Percentiles rank a stretch among this genome's conserved stretches.
These are phyloP conservation scores for Hydractinia symbiolongicarpus DNA, from an alignment of 30 jellyfish, hydroid and myxozoan genomes.

Conservation along the genomic window DNA sequence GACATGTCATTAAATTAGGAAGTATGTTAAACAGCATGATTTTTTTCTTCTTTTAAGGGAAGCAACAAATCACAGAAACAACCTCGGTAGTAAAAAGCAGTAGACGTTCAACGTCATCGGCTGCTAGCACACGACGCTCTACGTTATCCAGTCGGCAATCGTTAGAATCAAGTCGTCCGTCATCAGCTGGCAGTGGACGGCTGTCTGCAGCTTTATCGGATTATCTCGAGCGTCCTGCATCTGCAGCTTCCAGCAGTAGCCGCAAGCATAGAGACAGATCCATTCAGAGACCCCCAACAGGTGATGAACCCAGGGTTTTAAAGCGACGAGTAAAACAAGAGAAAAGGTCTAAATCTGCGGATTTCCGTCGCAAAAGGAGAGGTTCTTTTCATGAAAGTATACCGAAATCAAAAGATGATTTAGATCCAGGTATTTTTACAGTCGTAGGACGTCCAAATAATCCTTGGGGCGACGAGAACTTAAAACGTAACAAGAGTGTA, in stretches of 20 bases:
- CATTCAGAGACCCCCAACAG: background rate
- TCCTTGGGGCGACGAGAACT: constrained; percentile 15
- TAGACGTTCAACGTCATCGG: no score
- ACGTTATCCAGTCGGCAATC: no score
- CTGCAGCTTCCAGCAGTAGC: background rate
- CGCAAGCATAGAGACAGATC: background rate
- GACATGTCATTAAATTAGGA: no score
- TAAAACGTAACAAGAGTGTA: background rate
- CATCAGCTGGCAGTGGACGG: no score
- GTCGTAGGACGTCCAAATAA: constrained; percentile 18
- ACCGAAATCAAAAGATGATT: constrained; percentile 22
- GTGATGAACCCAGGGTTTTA: constrained; percentile 24
- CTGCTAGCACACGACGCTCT: no score
- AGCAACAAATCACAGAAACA: no score
- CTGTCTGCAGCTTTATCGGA: no score
- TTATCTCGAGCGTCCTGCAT: background rate
- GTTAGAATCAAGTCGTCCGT: no score
- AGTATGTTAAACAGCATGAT: no score
- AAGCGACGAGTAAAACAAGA: constrained; percentile 10
- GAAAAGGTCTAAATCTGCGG: constrained; percentile 15
- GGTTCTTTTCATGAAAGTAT: background rate
- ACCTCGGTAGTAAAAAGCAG: no score
- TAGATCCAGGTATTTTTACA: constrained; percentile 5
- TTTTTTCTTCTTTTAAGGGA: no score
- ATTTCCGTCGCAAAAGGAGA: constrained; percentile 5